Base-by-base conservation (phyloP, 2,113 vertebrate species). In the Crocuta crocuta region DNA sequence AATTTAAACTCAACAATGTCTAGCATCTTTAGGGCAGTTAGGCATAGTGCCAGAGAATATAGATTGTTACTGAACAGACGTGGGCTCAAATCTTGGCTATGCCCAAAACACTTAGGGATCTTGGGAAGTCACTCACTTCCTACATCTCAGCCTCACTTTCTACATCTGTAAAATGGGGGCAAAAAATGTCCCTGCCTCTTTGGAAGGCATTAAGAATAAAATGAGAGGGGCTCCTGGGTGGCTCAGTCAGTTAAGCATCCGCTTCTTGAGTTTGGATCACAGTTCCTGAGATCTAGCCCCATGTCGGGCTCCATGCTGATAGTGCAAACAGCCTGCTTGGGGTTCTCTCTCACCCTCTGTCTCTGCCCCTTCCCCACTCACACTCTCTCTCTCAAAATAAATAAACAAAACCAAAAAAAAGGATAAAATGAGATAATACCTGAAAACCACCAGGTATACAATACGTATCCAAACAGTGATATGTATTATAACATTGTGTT, bases 181-280 rank as follows among this genome's bases (percentile, higher is more conserved):
- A 28, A 84, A 85, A 39, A 31, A 0, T 9, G 0, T 24, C 58
- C 82, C 66, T 74, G n/a, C 24, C 33, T 71, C 55, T 58, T 70
- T 68, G 19, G 50, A 82, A 85, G 70, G 28, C 35, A 90, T 85
- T 33, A 48, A 74, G 35, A 81, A 74, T 55, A 94, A 94, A 89
- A n/a, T 58, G 55, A 23, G 58, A 23, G 58, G 58, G 58, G 58
- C 21, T 3, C 58, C 58, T 61, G 58, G 19, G 58, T 61, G 58
- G 2, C 58, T 9, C 58, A 21, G 58, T 61, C 1, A 7, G 58
- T 61, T 21, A 61, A 61, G 21, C 58, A 9, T 58, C 55, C 17
- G 5, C 19, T 17, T 55, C 53, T 55, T 55, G 53, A 55, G 53
- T 55, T 55, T 55, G 53, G 53, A 13, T 21, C 55, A 6, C 55